Percentiles rank a stretch among this genome's conserved stretches.
Evolutionary conservation across 2,797 vertebrate species (phyloP).

Genomic region (Microctenopoma steveboyesi): DNA sequence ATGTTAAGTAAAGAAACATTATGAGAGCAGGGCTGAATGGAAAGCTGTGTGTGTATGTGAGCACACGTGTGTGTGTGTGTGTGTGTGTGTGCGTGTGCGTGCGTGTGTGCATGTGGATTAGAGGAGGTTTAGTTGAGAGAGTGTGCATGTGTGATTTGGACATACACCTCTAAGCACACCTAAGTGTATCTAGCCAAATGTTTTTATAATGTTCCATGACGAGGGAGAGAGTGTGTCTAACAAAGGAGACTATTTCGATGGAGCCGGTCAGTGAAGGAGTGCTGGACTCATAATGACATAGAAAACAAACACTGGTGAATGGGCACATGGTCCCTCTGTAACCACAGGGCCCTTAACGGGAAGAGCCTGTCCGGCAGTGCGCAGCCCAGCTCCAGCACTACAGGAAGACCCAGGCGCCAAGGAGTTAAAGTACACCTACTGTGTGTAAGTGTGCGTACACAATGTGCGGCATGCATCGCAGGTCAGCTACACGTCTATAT

Average conservation of each 20-base stretch:
- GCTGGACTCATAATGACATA: slow-evolving; percentile 84
- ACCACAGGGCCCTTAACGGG: slow-evolving; percentile 81
- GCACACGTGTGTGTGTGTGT: slow-evolving; percentile 19
- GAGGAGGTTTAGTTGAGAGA: slow-evolving; percentile 8
- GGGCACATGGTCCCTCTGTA: slow-evolving; percentile 80
- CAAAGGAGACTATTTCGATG: slow-evolving; percentile 81
- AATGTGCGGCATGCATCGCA: slow-evolving; percentile 3
- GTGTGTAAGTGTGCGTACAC: slow-evolving; percentile 43
- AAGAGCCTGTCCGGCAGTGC: slow-evolving; percentile 77
- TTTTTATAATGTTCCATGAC: slow-evolving; percentile 79
- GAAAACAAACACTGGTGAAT: slow-evolving; percentile 86
- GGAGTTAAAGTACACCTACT: slow-evolving; percentile 78
- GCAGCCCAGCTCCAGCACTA: slow-evolving; percentile 60
- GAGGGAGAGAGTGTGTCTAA: slow-evolving; percentile 68
- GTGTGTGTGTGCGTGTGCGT: slow-evolving; percentile 8
- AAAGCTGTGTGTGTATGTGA: slow-evolving; percentile 61
- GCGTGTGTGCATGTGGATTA: slow-evolving; percentile 28
- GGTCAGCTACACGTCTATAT: slow-evolving; percentile 30
- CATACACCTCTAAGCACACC: slow-evolving; percentile 69
- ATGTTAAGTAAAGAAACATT: slow-evolving; percentile 83
- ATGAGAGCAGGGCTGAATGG: slow-evolving; percentile 66
- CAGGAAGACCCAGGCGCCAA: slow-evolving; percentile 83
- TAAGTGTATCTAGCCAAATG: slow-evolving; percentile 78
- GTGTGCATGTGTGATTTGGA: slow-evolving; percentile 64
- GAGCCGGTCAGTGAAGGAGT: slow-evolving; percentile 75